Base-by-base conservation (phyloP, 2,113 vertebrate genomes). In the Phyllostomus discolor region DNA sequence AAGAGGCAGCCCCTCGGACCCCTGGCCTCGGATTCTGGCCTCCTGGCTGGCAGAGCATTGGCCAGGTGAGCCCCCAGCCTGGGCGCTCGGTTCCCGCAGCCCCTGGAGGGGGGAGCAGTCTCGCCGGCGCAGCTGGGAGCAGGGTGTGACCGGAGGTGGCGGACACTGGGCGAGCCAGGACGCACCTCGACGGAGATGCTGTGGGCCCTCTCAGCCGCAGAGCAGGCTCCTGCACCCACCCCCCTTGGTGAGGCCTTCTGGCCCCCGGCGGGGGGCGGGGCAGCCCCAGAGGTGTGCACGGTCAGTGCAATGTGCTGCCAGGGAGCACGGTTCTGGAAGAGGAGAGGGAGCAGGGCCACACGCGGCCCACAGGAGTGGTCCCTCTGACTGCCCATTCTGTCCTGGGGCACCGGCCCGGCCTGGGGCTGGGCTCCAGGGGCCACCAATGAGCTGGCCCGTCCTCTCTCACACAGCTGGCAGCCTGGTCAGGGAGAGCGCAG, bases 281-380 rank as follows among this genome's bases (percentile, higher is more conserved):
- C 9, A 38, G 80, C 3, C 43, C 16, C 3, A 22, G 69, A 83
- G 46, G 6, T 4, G 31, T 5, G 24, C 8, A 7, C 64, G 11
- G 5, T 0, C 10, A 0, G 9, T 10, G 73, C 69, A 22, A 35
- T 3, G 0, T 5, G 46, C 38, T 11, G 12, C 41, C 78, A 12
- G 35, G 24, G 22, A 7, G 5, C 52, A 38, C 0, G 1, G 50
- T 7, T 87, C 90, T 33, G 33, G 3, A 35, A 57, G 41, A 28
- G 2, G 4, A 33, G 31, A 7, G 0, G 1, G 26, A 41, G 20
- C 12, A n/a, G 59, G 31, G 41, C 28, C 2, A 1, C 0, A 4
- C 0, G 0, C 12, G 5, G 52, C 7, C 35, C 20, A 1, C 28
- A 31, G 22, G 33, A 15, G 14, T 0, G 8, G 57, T 7, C 35